Conservation (phyloP, 2,797 vertebrate genomes). For the Coregonus sp. region DNA sequence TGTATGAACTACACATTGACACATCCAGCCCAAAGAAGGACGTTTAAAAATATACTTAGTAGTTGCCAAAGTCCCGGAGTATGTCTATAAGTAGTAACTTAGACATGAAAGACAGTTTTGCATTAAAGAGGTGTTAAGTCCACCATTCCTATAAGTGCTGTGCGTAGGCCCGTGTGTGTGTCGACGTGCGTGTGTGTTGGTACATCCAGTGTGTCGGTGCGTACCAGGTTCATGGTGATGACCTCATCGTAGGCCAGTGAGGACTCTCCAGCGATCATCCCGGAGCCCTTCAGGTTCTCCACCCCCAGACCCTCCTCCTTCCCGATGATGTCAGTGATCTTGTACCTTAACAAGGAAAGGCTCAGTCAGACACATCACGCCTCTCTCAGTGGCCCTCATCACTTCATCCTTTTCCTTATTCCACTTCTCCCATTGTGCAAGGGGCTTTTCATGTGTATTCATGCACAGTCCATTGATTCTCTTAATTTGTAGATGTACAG, state of each 20-base stretch:
- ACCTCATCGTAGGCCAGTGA: conserved; percentile 94
- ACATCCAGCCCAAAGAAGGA: too few species aligned
- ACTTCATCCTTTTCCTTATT: not conserved
- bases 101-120: too few species aligned
- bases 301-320: conserved; percentile 95
- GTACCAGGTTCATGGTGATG: conserved; percentile 97
- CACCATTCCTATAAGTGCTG: too few species aligned
- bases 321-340: conserved; percentile 98
- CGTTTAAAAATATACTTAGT: too few species aligned
- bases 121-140: too few species aligned
- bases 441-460: conserved; percentile 3
- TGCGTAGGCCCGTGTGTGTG: not conserved
- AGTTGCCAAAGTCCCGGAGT: too few species aligned
- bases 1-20: too few species aligned
- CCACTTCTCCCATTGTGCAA: not conserved
- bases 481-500: not conserved
- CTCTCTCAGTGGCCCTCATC: conserved; percentile 26
- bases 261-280: conserved; percentile 97
- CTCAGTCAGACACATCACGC: conserved; percentile 9
- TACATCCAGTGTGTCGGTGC: not conserved
- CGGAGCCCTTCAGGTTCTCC: conserved; percentile 93
- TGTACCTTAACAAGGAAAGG: conserved; percentile 83
- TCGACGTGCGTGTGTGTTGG: not conserved
- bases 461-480: not conserved
- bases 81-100: too few species aligned